Evolutionary conservation across 1,140 invertebrate genomes (phyloP).

Genomic region (Drosophila arawakana): DNA sequence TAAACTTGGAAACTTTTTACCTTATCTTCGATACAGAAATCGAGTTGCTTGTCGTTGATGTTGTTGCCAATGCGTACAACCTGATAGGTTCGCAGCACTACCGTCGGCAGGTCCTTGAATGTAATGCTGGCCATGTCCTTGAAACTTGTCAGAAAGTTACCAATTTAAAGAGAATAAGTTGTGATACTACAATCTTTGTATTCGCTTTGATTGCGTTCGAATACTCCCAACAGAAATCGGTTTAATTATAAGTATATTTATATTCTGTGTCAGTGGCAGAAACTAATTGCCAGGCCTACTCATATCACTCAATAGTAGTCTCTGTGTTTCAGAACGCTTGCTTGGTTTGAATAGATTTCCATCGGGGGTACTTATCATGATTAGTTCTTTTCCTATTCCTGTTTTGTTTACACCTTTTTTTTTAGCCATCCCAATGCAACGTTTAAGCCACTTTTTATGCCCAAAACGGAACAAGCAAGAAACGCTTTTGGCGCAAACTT

Average conservation of each 20-base stretch:
- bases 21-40: conserved; percentile 39
- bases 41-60: conserved; percentile 24
- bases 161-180: neutral
- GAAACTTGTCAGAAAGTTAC: neutral
- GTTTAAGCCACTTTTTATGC: neutral
- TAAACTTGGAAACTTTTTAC: neutral
- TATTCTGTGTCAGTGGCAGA: neutral
- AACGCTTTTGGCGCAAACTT: neutral
- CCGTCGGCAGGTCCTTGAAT: conserved; percentile 36
- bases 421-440: too few relatives aligned
- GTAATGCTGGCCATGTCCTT: conserved; percentile 47
- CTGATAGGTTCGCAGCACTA: conserved; percentile 47
- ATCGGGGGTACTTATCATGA: too few relatives aligned
- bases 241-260: neutral
- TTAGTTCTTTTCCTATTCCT: too few relatives aligned
- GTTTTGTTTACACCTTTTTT: too few relatives aligned
- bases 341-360: neutral
- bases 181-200: too few relatives aligned
- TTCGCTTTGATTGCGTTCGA: neutral
- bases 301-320: neutral
- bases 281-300: neutral
- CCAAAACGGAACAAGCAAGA: conserved; percentile 2
- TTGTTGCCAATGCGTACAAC: conserved; percentile 51
- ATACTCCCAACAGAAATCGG: neutral
- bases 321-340: neutral